These are phyloP conservation scores for Agonopterix heracliana DNA, from an alignment of 2,888 invertebrate species.

Conservation along the genomic window DNA sequence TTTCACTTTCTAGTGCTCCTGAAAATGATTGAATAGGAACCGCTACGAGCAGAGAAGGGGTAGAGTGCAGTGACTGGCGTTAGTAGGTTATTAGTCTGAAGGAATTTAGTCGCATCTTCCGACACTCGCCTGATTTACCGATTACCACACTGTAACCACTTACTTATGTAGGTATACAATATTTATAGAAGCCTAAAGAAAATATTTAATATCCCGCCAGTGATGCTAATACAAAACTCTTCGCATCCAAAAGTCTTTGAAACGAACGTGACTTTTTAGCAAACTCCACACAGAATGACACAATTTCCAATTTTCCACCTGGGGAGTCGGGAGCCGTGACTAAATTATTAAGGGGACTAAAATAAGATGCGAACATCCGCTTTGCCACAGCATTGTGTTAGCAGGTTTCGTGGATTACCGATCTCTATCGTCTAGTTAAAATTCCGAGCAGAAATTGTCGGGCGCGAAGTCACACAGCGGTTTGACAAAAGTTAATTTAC, in stretches of 20 bases:
- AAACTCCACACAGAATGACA: slow-evolving; percentile 53
- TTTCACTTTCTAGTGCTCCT: too few relatives aligned
- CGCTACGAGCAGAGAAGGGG: too few relatives aligned
- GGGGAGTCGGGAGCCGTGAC: slow-evolving; percentile 60
- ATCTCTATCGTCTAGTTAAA: slow-evolving; percentile 67
- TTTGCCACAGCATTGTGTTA: slow-evolving; percentile 61
- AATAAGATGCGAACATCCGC: slow-evolving; percentile 66
- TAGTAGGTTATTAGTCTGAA: too few relatives aligned
- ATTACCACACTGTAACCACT: too few relatives aligned
- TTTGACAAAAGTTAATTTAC: slow-evolving; percentile 60
- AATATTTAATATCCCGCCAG: slow-evolving; percentile 16
- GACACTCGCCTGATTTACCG: too few relatives aligned
- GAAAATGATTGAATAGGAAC: too few relatives aligned
- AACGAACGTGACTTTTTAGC: slow-evolving; percentile 51
- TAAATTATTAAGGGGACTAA: slow-evolving; percentile 65
- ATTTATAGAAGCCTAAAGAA: slow-evolving; percentile 2
- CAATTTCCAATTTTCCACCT: slow-evolving; percentile 74
- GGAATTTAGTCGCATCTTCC: too few relatives aligned
- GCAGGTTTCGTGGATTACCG: slow-evolving; percentile 58
- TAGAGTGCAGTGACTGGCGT: too few relatives aligned
- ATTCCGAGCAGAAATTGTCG: slow-evolving; percentile 57
- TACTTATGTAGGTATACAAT: too few relatives aligned
- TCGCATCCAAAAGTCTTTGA: slow-evolving; percentile 14
- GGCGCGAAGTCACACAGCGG: slow-evolving; percentile 54
- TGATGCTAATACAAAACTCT: slow-evolving; percentile 33